Conservation (phyloP, 2,113 vertebrate species). For the Dasyprocta punctata region DNA sequence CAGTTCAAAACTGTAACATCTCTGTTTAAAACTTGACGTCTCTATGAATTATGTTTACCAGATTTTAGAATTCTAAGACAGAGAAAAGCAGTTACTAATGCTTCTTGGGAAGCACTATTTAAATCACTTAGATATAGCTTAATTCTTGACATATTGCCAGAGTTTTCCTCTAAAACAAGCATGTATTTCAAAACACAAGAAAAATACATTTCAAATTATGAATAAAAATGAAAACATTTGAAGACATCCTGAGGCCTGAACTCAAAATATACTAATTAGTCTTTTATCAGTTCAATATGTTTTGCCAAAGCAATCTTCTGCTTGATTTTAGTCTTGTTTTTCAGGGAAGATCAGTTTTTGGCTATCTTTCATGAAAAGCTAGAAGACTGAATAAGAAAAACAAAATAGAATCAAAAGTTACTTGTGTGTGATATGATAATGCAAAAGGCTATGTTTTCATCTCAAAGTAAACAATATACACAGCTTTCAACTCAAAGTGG, state of each 20-base stretch:
- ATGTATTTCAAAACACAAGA: constrained; percentile 61
- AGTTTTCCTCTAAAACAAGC: constrained; percentile 58
- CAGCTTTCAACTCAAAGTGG: neutral
- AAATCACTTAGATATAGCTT: constrained; percentile 65
- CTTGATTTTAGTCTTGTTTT: constrained; percentile 67
- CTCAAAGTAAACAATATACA: neutral
- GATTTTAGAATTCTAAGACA: constrained; percentile 29
- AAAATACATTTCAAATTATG: constrained; percentile 59
- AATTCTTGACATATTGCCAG: constrained; percentile 36
- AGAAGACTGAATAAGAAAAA: constrained; percentile 6
- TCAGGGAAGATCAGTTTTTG: constrained; percentile 57
- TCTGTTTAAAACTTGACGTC: constrained; percentile 51
- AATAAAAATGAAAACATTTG: constrained; percentile 70
- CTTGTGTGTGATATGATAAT: neutral
- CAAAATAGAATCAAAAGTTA: neutral
- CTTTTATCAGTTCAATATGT: constrained; percentile 65
- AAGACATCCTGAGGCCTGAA: constrained; percentile 41
- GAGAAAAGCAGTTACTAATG: constrained; percentile 46
- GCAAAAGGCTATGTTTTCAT: neutral
- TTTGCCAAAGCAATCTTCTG: constrained; percentile 71
- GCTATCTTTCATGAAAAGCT: constrained; percentile 51
- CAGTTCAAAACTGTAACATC: neutral
- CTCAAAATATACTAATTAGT: constrained; percentile 64
- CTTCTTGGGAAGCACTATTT: constrained; percentile 49
- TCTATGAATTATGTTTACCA: constrained; percentile 23